A percentile compares a stretch with the other conserved stretches of the same genome.
Conservation (phyloP, 2,888 invertebrate genomes). For the Drosophila paucipuncta region DNA sequence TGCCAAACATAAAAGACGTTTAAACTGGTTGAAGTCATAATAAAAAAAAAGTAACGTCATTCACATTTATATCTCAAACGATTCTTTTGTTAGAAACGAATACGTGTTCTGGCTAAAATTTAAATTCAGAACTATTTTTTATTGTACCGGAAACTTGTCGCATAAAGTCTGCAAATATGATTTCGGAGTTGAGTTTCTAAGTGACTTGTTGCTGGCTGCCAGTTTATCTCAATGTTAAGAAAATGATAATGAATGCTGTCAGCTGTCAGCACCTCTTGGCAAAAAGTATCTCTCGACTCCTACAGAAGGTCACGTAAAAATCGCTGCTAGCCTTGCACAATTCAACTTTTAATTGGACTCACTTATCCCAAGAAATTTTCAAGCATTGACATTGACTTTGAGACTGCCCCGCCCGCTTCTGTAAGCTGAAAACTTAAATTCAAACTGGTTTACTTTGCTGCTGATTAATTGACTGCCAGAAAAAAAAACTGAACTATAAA, state of each 20-base stretch:
- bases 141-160: conserved; percentile 55
- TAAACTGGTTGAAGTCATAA: conserved; percentile 30
- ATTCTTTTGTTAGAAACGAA: conserved; percentile 55
- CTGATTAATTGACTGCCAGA: conserved; percentile 38
- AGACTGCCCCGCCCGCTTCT: conserved; percentile 14
- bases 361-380: conserved; percentile 15
- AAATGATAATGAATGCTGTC: conserved; percentile 24
- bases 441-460: conserved; percentile 42
- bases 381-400: conserved; percentile 55
- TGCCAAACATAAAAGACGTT: background rate
- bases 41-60: conserved; percentile 8
- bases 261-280: conserved; percentile 30
- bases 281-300: conserved; percentile 1
- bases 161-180: background rate
- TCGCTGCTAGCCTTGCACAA: conserved; percentile 20
- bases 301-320: conserved; percentile 31
- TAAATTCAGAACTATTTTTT: conserved; percentile 3
- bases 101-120: conserved; percentile 8
- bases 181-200: background rate
- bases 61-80: conserved; percentile 39
- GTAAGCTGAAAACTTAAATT: conserved; percentile 2
- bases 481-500: conserved; percentile 23
- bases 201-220: background rate
- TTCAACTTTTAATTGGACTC: conserved; percentile 41
- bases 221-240: conserved; percentile 13